Conservation (phyloP, 2,113 vertebrate species). For the Dicentrarchus labrax region DNA sequence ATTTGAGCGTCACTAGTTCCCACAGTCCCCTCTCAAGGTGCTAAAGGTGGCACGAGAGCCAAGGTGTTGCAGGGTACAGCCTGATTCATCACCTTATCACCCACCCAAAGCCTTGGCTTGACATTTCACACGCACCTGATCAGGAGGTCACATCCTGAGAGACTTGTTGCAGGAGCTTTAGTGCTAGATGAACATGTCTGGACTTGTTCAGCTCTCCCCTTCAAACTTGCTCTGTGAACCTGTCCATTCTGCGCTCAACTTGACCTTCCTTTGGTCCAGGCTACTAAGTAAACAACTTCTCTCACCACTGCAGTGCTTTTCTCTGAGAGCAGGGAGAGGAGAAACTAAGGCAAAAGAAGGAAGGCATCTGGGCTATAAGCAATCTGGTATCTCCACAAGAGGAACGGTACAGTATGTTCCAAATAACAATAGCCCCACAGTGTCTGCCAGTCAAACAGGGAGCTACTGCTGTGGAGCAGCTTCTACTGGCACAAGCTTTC, state of each 20-base stretch:
- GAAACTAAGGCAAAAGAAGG: slow-evolving; percentile 40
- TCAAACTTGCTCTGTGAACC: slow-evolving; percentile 24
- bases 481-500: slow-evolving; percentile 57
- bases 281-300: slow-evolving; percentile 48
- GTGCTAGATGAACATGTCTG: slow-evolving; percentile 45
- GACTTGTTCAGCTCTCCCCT: slow-evolving; percentile 55
- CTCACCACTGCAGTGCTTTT: slow-evolving; percentile 43
- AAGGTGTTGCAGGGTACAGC: too few species aligned
- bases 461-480: slow-evolving; percentile 58
- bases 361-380: slow-evolving; percentile 43
- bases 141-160: slow-evolving; percentile 9
- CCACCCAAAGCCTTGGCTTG: neutral
- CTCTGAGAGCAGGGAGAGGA: slow-evolving; percentile 8
- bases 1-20: slow-evolving; percentile 6
- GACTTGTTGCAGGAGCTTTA: slow-evolving; percentile 6
- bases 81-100: slow-evolving; percentile 22
- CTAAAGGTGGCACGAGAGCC: neutral
- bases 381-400: slow-evolving; percentile 63
- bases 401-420: slow-evolving; percentile 73
- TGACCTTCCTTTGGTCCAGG: slow-evolving; percentile 12
- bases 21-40: too few species aligned
- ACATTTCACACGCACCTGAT: slow-evolving; percentile 34
- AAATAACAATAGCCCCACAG: slow-evolving; percentile 75
- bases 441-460: slow-evolving; percentile 57
- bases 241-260: neutral